Base-by-base conservation (phyloP, 1,140 invertebrate genomes). In the Grapholita molesta region DNA sequence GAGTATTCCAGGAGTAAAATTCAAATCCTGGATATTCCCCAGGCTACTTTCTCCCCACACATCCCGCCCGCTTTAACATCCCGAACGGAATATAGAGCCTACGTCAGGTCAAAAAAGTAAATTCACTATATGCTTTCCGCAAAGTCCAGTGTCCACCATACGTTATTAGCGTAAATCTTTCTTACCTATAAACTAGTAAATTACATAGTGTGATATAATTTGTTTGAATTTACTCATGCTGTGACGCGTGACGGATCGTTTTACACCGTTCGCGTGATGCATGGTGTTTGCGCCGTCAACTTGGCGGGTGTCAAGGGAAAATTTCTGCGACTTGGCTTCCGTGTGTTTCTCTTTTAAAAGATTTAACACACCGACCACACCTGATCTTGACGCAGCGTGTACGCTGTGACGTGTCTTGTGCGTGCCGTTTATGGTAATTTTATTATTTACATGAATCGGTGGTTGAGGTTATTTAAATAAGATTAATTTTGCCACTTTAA, bases 231-330 rank as follows among this genome's bases (percentile, higher is more conserved):
- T 71, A 66, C 75, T 71, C 66, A 65, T 61, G 72, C 64, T 70
- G 71, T 61, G 64, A 64, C 66, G 74, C 73, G 70, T 84, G 80
- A 84, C 83, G 79, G 74, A 83, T 84, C 64, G 72, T 73, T 74
- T 74, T 65, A 72, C 71, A 65, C 70, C 42, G 67, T 67, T 5
- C 80, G 73, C 71, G 55, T 61, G 55, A 57, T 61, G 25, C 55
- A 28, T 61, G 65, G 61, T 71, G 64, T 72, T 68, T 72, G 64
- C 68, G 48, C 55, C 30, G 52, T 70, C 35, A 15, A 66, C 38
- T 61, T 72, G 73, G 73, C 70, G 67, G 68, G 57, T 53, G 23
- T 72, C 69, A 69, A 74, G 78, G 55, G 76, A 82, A 84, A 78
- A 78, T 82, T 84, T 72, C 80, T 74, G 71, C 67, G 25, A 53